Evolutionary conservation across 2,888 invertebrate genomes (phyloP), one percentile per base, ranked within the genome.

Genomic region (Campoletis raptor): DNA sequence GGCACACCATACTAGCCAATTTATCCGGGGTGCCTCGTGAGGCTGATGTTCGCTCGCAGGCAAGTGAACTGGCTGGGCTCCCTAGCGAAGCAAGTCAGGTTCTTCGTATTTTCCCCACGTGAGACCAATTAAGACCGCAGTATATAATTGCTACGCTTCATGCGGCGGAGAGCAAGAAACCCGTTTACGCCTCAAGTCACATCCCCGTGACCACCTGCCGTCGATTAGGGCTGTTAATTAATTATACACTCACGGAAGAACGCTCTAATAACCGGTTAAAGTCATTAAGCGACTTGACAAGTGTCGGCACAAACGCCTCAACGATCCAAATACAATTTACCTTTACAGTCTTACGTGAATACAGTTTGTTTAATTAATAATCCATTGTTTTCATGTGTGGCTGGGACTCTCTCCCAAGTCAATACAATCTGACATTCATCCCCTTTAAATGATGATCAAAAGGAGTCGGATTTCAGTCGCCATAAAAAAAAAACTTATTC

Each of bases 151-250:
- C 84, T 87, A 87, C 86, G 86, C 84, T 84, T 73, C 86, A 78
- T 77, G 84, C 84, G 82, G 67, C 86, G 66, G 81, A 87, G 81
- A 87, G 84, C 84, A 87, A 87, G 86, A 87, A 87, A 85, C 87
- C 83, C 83, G 85, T 83, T 85, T 85, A 85, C 85, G 81, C 83
- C 77, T 85, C 87, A 74, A 83, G 87, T 85, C 80, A 85, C 85
- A 87, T 78, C 83, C 70, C 78, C 81, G 81, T 87, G 87, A 87
- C 86, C 86, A 86, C 86, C 81, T 77, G 81, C 70, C 81, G 81
- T 74, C 86, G 85, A 87, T 87, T 86, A 87, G 85, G 78, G 85
- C 84, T 82, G 87, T 84, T 88, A 85, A 88, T 88, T 88, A 86
- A 88, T 88, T 86, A 85, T 86, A 87, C 85, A 82, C 81, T 88